A percentile compares a stretch with the other conserved stretches of the same genome.
Evolutionary conservation across 2,113 vertebrate species (phyloP).

Genomic region (Butorides virescens): DNA sequence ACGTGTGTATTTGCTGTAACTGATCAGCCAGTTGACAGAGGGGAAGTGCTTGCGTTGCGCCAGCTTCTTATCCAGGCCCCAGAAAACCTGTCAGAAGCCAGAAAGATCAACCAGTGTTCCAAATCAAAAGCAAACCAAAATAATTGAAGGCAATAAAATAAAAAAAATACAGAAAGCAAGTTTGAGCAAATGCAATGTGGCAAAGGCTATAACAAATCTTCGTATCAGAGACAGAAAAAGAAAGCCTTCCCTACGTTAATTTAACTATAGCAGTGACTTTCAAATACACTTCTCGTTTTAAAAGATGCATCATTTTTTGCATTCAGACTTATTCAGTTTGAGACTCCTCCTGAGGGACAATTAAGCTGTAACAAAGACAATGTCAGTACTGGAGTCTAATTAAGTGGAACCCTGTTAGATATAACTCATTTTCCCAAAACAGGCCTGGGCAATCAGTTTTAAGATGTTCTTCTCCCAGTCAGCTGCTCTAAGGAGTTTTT

Average conservation of each 20-base stretch:
- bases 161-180: neutral
- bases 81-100: constrained; percentile 86
- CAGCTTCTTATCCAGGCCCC: constrained; percentile 98
- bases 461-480: neutral
- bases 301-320: neutral
- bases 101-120: neutral
- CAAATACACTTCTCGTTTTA: neutral
- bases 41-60: constrained; percentile 98
- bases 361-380: neutral
- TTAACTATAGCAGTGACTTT: neutral
- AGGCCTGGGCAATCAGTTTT: neutral
- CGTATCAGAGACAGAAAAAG: neutral
- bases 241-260: neutral
- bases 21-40: constrained; percentile 98
- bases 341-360: neutral
- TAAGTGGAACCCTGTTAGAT: neutral
- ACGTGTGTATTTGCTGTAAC: constrained; percentile 96
- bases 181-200: neutral
- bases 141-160: neutral
- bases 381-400: neutral
- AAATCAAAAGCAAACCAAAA: neutral
- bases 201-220: neutral
- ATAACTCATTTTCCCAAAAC: neutral
- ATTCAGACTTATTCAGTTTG: neutral
- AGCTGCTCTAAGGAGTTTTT: neutral